Base-by-base conservation (phyloP, 2,113 vertebrate genomes). In the Rhodinocichla rosea region DNA sequence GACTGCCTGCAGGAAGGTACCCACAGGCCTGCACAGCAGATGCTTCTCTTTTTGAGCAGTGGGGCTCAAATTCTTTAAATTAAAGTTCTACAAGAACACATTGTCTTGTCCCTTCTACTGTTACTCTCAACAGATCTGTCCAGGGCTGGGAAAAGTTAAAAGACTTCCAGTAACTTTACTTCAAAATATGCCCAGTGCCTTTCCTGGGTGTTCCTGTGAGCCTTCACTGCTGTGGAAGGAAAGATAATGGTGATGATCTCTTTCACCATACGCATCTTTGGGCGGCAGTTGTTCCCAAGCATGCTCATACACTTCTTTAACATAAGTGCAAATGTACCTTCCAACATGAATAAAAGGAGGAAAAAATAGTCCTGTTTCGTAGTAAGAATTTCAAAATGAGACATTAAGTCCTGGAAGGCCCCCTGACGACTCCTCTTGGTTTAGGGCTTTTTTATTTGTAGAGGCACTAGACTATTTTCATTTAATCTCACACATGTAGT, bases 1-100 rank as follows among this genome's bases (percentile, higher is more conserved):
- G n/a, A 26, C 71, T 70, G 33, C 26, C 45, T 53, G n/a, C 32
- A 49, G 37, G 65, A 76, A 62, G 21, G 42, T 44, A 18, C 55
- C 24, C 60, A 10, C 27, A 59, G 70, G 40, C 56, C 56, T 33
- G n/a, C 45, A 22, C 40, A 60, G 35, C 35, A 52, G 17, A 9
- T 8, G 32, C 37, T 37, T 56, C 65, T 70, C 35, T n/a, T 45
- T 53, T 37, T 42, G 15, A 45, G 30, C 49, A 59, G 27, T 5
- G 20, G 30, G 39, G 30, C 65, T 85, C 52, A 4, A 15, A 53
- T 33, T 74, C 45, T 67, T 35, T 19, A 69, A 39, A 33, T 7
- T 24, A 1, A 37, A 59, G 27, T 35, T 67, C 42, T 26, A 22
- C 3, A 59, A 15, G 8, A 60, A 22, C 6, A 28, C 0, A 0